phyloP scores from a whole-genome alignment of 2,888 invertebrate genomes.

The Zonitis immaculata region DNA sequence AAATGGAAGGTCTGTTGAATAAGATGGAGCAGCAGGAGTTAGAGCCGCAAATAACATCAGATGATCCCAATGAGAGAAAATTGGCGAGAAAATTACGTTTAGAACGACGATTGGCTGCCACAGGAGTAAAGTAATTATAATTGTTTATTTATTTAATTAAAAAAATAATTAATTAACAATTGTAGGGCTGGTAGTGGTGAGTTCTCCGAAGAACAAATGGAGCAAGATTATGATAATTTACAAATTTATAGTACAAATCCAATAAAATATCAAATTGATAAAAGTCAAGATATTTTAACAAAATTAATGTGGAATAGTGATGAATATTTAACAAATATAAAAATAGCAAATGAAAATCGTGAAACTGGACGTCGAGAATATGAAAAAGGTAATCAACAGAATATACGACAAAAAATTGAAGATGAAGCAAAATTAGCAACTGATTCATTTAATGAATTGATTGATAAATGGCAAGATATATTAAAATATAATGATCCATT shows the following conservation, averaged over 20 bases:
- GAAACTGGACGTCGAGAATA: slow-evolving; percentile 58
- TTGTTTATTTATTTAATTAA: no score
- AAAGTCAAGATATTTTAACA: slow-evolving; percentile 60
- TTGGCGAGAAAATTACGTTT: slow-evolving; percentile 65
- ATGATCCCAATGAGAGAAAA: slow-evolving; percentile 65
- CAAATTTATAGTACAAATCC: no score
- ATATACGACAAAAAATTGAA: slow-evolving; percentile 56
- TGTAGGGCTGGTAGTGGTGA: not conserved
- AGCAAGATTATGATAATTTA: no score
- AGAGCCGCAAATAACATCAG: slow-evolving; percentile 59
- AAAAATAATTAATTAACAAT: not conserved
- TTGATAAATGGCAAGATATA: slow-evolving; percentile 59
- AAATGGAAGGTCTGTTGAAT: slow-evolving; percentile 19
- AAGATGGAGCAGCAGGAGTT: slow-evolving; percentile 49
- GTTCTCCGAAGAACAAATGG: slow-evolving; percentile 2
- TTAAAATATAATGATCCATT: slow-evolving; percentile 67
- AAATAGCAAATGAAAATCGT: slow-evolving; percentile 69
- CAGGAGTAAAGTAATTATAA: slow-evolving; percentile 55
- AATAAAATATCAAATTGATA: slow-evolving; percentile 61
- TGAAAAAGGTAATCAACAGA: slow-evolving; percentile 49
- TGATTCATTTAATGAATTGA: slow-evolving; percentile 62
- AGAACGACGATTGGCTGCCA: slow-evolving; percentile 57
- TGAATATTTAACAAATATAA: slow-evolving; percentile 71
- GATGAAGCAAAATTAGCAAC: slow-evolving; percentile 63
- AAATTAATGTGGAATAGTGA: slow-evolving; percentile 63